These are phyloP conservation scores for Lycaena phlaeas DNA, from an alignment of 2,888 invertebrate genomes.

Conservation along the genomic window DNA sequence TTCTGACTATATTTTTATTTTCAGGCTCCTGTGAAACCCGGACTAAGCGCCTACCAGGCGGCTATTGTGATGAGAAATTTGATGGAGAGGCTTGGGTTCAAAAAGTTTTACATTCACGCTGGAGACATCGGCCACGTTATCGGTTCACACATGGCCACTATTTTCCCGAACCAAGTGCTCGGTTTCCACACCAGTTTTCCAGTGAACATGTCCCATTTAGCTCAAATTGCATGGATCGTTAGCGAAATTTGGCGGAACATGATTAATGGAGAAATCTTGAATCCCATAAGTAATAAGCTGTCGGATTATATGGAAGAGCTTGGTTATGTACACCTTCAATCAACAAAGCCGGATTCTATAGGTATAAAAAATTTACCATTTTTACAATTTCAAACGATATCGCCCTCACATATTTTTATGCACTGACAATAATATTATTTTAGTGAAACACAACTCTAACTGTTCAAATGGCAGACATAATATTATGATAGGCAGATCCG, in stretches of 20 bases:
- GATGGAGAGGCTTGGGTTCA: slow-evolving; percentile 78
- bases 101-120: slow-evolving; percentile 80
- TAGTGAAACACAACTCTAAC: too few species aligned
- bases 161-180: slow-evolving; percentile 74
- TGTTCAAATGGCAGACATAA: too few species aligned
- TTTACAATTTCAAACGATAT: background rate
- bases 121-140: slow-evolving; percentile 84
- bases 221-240: slow-evolving; percentile 39
- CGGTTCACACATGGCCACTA: slow-evolving; percentile 71
- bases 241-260: slow-evolving; percentile 66
- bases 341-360: slow-evolving; percentile 87
- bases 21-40: slow-evolving; percentile 72
- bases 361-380: slow-evolving; percentile 56
- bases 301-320: slow-evolving; percentile 54
- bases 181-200: slow-evolving; percentile 79
- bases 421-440: too few species aligned
- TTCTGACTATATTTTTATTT: too few species aligned
- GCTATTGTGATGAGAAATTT: slow-evolving; percentile 78
- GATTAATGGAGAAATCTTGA: slow-evolving; percentile 60
- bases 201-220: slow-evolving; percentile 37
- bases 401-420: background rate
- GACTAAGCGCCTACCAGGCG: slow-evolving; percentile 70
- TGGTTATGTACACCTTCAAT: slow-evolving; percentile 82
- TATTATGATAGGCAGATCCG: too few species aligned
- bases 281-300: slow-evolving; percentile 53